Conservation (phyloP, 64 coral and sea anemone species). For the Actinia tenebrosa region DNA sequence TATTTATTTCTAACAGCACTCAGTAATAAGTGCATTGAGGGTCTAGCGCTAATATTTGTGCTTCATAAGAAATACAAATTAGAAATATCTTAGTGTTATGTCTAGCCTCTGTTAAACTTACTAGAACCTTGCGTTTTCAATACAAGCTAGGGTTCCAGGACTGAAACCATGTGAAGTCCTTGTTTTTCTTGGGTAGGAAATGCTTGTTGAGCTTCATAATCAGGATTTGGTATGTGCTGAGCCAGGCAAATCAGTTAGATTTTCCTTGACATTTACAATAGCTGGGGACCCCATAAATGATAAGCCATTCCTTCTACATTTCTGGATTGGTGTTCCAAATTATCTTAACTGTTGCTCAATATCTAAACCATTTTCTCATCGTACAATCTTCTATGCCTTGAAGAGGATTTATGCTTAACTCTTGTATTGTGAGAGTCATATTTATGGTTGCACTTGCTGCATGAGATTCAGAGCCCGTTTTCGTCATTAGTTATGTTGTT, state of each 20-base stretch:
- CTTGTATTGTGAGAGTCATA: too few relatives aligned
- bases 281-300: background rate
- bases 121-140: too few relatives aligned
- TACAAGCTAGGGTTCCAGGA: conserved; percentile 24
- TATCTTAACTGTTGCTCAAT: background rate
- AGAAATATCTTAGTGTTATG: too few relatives aligned
- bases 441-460: too few relatives aligned
- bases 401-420: background rate
- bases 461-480: too few relatives aligned
- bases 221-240: conserved; percentile 45
- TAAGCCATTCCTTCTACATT: background rate
- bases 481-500: too few relatives aligned
- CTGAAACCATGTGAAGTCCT: conserved; percentile 52
- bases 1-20: too few relatives aligned
- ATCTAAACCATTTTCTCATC: background rate
- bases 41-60: too few relatives aligned
- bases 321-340: background rate
- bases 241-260: background rate
- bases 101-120: too few relatives aligned
- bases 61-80: too few relatives aligned
- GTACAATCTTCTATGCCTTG: background rate
- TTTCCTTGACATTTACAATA: background rate
- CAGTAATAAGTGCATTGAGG: too few relatives aligned
- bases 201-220: conserved; percentile 63
- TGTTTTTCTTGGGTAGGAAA: conserved; percentile 74